Evolutionary conservation across 2,888 invertebrate species (phyloP), one percentile per base, ranked within the genome.

Genomic region (Andrena trimmerana): DNA sequence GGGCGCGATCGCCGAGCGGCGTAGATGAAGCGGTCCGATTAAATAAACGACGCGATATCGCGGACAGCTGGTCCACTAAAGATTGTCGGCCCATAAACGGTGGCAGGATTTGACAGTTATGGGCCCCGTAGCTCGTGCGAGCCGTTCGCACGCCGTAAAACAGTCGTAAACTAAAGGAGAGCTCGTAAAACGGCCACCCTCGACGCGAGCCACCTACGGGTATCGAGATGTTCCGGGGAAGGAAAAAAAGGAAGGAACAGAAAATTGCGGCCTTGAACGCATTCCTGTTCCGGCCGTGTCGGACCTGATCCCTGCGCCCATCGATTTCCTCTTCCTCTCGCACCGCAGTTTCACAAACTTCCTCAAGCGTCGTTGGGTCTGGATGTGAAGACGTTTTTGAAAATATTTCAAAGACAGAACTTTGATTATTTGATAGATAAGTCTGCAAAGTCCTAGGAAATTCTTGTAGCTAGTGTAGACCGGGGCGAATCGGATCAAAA

Each of bases 91-190:
- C 90, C 91, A 89, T 92, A 92, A 93, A 93, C 89, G 92, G 90
- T 90, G 90, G 92, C 92, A 89, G 90, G 89, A 90, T 92, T 91
- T 92, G 92, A 93, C 92, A 92, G 90, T 93, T 93, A 94, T 92
- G 92, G 92, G 92, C 90, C 89, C 85, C 89, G 89, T 81, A 88
- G 90, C 93, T 92, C 93, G 93, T 92, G 92, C 91, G 92, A 87
- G 90, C 89, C 90, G 91, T 92, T 92, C 88, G 90, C 92, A 90
- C 91, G 90, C 90, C 92, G 90, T 92, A 91, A 93, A 93, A 91
- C 90, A 89, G 90, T 90, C 92, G 90, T 93, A 92, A 93, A 93
- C 89, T 87, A 90, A 90, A 88, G 90, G 88, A 90, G 88, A 89
- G 88, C 68, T 90, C 92, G 90, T 92, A 92, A 93, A 93, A 86